Percentiles rank a stretch among this genome's conserved stretches.
phyloP scores from a whole-genome alignment of 2,888 invertebrate genomes.

The Aspidapion aeneum region DNA sequence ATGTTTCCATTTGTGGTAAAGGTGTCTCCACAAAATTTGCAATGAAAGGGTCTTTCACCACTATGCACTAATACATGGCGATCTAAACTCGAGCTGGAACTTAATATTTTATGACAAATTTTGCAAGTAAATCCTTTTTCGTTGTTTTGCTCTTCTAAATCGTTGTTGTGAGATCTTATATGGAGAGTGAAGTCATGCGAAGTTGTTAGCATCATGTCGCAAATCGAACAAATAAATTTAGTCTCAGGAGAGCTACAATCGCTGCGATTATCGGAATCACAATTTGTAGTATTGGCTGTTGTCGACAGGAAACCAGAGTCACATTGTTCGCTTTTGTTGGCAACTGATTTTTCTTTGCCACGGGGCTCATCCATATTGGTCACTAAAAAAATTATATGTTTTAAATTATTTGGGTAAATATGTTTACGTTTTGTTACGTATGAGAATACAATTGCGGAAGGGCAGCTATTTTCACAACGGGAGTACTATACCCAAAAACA shows the following conservation, averaged over 20 bases:
- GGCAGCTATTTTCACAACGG: no score
- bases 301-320: conserved; percentile 46
- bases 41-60: conserved; percentile 77
- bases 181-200: conserved; percentile 68
- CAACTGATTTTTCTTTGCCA: conserved; percentile 27
- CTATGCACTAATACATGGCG: conserved; percentile 78
- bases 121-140: conserved; percentile 58
- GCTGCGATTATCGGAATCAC: conserved; percentile 56
- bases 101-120: conserved; percentile 67
- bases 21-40: conserved; percentile 72
- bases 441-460: no score
- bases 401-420: no score
- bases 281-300: conserved; percentile 39
- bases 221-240: conserved; percentile 61
- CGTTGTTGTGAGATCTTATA: conserved; percentile 62
- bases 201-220: conserved; percentile 57
- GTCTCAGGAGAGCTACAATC: conserved; percentile 51
- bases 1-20: conserved; percentile 86
- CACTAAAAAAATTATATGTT: conserved; percentile 41
- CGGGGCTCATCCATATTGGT: conserved; percentile 42
- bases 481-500: no score
- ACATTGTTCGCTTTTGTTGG: conserved; percentile 32
- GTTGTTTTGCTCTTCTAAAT: conserved; percentile 43
- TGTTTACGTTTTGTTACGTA: no score
- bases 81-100: conserved; percentile 75